These are phyloP conservation scores for Drosophila sproati DNA, from an alignment of 1,140 invertebrate species.

Conservation along the genomic window DNA sequence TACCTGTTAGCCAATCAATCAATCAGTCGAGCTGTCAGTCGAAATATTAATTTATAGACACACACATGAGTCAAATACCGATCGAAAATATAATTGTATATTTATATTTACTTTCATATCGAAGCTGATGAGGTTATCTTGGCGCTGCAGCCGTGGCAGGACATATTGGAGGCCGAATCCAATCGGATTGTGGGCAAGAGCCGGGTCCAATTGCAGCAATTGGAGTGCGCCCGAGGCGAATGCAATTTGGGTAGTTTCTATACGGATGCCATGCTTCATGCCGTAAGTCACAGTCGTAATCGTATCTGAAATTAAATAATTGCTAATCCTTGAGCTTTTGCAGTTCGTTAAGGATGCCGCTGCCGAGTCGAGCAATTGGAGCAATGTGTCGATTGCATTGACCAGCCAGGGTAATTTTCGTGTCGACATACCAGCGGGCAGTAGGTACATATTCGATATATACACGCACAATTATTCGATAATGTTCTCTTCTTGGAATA, in stretches of 20 bases:
- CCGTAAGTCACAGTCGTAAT: constrained; percentile 46
- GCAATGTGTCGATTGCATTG: constrained; percentile 62
- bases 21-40: neutral
- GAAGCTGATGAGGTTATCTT: constrained; percentile 55
- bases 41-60: neutral
- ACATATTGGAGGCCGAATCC: constrained; percentile 86
- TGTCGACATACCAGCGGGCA: constrained; percentile 56
- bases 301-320: neutral
- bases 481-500: constrained; percentile 25
- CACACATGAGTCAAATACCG: too few relatives aligned
- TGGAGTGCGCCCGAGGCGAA: constrained; percentile 87
- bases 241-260: constrained; percentile 92
- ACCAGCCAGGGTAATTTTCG: constrained; percentile 68
- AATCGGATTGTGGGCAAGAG: constrained; percentile 86
- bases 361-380: constrained; percentile 44
- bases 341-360: constrained; percentile 59
- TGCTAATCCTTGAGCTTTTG: neutral
- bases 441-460: constrained; percentile 41
- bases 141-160: constrained; percentile 87
- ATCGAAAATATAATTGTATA: too few relatives aligned
- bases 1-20: neutral
- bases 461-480: neutral
- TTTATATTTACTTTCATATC: neutral
- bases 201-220: constrained; percentile 86
- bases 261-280: constrained; percentile 89